Conservation (phyloP, 2,113 vertebrate genomes). For the Urocynchramus pylzowi region DNA sequence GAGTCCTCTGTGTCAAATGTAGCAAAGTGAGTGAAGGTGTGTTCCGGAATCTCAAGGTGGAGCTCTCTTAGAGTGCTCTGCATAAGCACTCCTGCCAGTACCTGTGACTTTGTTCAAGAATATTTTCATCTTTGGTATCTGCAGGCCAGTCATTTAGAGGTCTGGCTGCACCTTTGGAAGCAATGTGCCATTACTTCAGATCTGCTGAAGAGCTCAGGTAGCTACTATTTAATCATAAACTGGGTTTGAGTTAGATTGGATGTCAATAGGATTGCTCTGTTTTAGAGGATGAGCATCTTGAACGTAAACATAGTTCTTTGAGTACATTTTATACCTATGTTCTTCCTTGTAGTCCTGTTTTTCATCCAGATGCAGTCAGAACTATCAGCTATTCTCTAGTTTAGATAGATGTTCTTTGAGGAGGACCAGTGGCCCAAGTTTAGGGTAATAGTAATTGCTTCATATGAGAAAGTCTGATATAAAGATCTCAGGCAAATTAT, state of each 20-base stretch:
- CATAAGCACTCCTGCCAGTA: not conserved
- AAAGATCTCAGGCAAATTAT: not conserved
- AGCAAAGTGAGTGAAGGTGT: not conserved
- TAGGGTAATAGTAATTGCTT: not conserved
- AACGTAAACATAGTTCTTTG: not conserved
- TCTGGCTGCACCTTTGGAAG: not conserved
- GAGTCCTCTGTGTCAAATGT: not conserved
- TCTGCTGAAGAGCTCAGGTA: not conserved
- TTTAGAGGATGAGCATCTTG: not conserved
- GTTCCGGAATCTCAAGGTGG: not conserved
- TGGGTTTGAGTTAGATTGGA: not conserved
- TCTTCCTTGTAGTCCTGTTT: not conserved
- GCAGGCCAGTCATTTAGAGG: not conserved
- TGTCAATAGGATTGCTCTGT: not conserved
- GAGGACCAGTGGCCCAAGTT: not conserved
- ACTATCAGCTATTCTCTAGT: not conserved
- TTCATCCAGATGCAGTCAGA: not conserved
- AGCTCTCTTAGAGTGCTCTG: not conserved
- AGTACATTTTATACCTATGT: fast-evolving
- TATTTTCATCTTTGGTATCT: not conserved
- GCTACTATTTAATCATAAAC: not conserved
- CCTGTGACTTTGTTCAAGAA: not conserved
- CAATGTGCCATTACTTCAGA: not conserved
- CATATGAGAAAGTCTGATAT: not conserved
- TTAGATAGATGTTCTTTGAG: not conserved